These are phyloP conservation scores for Clarias pachynema DNA, from an alignment of 2,797 vertebrate genomes.

Conservation along the genomic window DNA sequence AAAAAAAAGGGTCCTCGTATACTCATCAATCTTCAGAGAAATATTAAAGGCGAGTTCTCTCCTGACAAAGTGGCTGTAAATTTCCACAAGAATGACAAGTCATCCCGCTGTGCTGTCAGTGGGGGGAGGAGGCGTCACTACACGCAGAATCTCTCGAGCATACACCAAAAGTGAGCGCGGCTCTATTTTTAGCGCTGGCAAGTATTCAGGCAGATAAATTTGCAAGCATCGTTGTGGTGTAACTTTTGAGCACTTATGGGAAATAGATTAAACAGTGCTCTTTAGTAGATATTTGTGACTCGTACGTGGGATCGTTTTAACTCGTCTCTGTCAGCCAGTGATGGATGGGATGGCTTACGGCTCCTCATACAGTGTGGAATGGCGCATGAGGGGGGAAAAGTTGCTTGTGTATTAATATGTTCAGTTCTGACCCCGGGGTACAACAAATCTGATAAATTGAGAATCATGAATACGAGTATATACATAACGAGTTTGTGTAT, in stretches of 20 bases:
- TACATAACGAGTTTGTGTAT: background rate
- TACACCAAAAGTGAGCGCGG: conserved; percentile 56
- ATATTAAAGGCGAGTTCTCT: conserved; percentile 5
- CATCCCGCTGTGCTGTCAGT: conserved; percentile 47
- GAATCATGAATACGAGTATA: background rate
- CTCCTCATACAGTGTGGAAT: conserved; percentile 13
- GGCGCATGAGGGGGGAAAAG: background rate
- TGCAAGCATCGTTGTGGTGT: conserved; percentile 54
- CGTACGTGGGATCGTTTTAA: conserved; percentile 33
- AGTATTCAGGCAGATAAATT: conserved; percentile 55
- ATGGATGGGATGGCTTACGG: conserved; percentile 22
- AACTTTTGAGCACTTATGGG: conserved; percentile 54
- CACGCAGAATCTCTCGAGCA: conserved; percentile 69
- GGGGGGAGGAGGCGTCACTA: conserved; percentile 40
- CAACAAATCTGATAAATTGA: background rate
- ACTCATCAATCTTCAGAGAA: conserved; percentile 23
- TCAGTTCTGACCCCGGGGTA: background rate
- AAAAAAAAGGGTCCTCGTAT: background rate
- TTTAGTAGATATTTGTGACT: conserved; percentile 50
- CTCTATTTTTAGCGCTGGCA: conserved; percentile 66
- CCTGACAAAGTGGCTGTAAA: conserved; percentile 40
- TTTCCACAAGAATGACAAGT: conserved; percentile 41
- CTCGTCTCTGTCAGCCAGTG: conserved; percentile 27
- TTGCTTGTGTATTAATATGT: background rate
- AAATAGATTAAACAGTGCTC: conserved; percentile 51